A percentile compares a stretch with the other conserved stretches of the same genome.
These are phyloP conservation scores for Cosmorhoe ocellata DNA, from an alignment of 2,888 invertebrate species.

Conservation along the genomic window DNA sequence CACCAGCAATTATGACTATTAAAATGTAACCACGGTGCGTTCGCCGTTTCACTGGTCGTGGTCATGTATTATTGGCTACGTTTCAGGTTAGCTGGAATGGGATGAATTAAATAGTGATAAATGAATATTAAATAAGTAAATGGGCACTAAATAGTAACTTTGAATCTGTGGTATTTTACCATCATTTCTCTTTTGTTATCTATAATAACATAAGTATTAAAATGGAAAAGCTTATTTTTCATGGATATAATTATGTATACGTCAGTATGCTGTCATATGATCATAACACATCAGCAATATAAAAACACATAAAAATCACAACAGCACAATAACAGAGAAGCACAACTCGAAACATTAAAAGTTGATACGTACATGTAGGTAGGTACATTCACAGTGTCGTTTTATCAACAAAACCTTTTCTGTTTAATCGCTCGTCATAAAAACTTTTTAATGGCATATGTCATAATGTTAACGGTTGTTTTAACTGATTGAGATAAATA, in stretches of 20 bases:
- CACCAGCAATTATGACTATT: slow-evolving; percentile 54
- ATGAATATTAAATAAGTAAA: too few species aligned
- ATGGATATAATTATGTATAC: too few species aligned
- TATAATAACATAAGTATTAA: too few species aligned
- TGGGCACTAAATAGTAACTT: too few species aligned
- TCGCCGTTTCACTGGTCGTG: slow-evolving; percentile 35
- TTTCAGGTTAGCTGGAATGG: slow-evolving; percentile 1
- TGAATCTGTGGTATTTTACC: too few species aligned
- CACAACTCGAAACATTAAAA: slow-evolving; percentile 32
- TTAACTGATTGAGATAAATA: slow-evolving; percentile 27
- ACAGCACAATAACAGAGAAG: slow-evolving; percentile 3
- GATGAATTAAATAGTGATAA: not conserved
- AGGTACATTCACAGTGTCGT: slow-evolving; percentile 39
- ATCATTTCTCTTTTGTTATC: too few species aligned
- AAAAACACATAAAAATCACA: slow-evolving; percentile 1
- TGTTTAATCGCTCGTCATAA: slow-evolving; percentile 58
- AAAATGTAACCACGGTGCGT: slow-evolving; percentile 43
- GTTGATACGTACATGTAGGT: slow-evolving; percentile 6
- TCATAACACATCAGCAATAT: not conserved
- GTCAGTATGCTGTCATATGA: not conserved
- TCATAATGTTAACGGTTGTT: slow-evolving; percentile 22
- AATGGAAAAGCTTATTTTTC: too few species aligned
- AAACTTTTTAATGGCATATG: slow-evolving; percentile 45
- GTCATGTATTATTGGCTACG: slow-evolving; percentile 25
- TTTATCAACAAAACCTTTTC: slow-evolving; percentile 40